Percentiles rank a stretch among this genome's conserved stretches.
These are phyloP conservation scores for Machimus atricapillus DNA, from an alignment of 2,888 invertebrate species.

Conservation along the genomic window DNA sequence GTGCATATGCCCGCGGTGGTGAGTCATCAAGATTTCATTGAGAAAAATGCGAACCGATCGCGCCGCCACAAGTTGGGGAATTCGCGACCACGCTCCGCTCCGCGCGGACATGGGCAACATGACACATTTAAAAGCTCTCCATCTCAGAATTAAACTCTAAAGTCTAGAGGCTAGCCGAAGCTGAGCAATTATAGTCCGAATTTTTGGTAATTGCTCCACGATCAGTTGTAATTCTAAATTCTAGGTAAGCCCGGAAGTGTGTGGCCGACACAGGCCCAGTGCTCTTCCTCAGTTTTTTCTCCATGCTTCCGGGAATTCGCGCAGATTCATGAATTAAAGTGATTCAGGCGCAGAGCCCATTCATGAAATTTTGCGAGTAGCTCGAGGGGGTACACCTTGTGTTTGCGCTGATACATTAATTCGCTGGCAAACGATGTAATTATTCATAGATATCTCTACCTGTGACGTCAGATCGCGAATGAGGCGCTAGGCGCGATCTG, in stretches of 20 bases:
- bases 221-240: constrained; percentile 9
- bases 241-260: constrained; percentile 18
- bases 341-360: constrained; percentile 11
- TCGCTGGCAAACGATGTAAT: neutral
- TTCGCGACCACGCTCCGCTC: neutral
- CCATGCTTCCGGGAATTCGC: neutral
- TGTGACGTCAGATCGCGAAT: neutral
- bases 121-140: constrained; percentile 16
- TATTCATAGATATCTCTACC: constrained; percentile 3
- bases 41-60: neutral
- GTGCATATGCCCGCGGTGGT: neutral
- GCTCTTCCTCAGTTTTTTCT: neutral
- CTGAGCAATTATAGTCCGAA: neutral
- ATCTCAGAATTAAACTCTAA: neutral
- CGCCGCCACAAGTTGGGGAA: neutral
- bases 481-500: neutral
- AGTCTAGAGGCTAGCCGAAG: neutral
- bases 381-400: neutral
- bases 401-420: constrained; percentile 14
- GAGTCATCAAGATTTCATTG: constrained; percentile 15
- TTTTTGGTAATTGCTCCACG: neutral
- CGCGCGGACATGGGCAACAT: neutral
- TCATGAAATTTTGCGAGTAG: neutral
- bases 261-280: neutral
- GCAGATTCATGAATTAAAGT: constrained; percentile 13